Evolutionary conservation across 64 coral and sea anemone species (phyloP).

Genomic region (Stichodactyla mertensii): DNA sequence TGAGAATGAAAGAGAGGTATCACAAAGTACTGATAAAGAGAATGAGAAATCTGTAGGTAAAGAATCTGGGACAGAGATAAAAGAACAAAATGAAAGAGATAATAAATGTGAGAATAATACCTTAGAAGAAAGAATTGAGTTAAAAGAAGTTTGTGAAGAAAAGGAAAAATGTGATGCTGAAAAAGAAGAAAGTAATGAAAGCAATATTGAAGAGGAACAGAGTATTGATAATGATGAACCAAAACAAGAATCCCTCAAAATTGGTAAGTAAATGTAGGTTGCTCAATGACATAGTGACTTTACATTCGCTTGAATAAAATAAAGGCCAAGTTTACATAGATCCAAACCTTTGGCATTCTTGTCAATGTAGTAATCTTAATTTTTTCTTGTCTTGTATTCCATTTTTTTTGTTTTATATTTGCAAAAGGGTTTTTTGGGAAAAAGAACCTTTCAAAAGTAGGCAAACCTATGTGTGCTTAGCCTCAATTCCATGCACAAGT

Average conservation of each 20-base stretch:
- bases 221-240: conserved; percentile 1
- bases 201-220: neutral
- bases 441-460: too few relatives aligned
- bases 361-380: too few relatives aligned
- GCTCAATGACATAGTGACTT: neutral
- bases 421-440: too few relatives aligned
- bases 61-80: neutral
- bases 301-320: neutral
- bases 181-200: conserved; percentile 9
- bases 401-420: too few relatives aligned
- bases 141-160: conserved; percentile 1
- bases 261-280: neutral
- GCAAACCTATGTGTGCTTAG: too few relatives aligned
- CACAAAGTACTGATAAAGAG: neutral
- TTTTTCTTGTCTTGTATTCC: too few relatives aligned
- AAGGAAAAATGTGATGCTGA: neutral
- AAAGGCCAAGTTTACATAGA: neutral
- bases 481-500: too few relatives aligned
- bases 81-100: neutral
- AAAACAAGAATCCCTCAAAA: neutral
- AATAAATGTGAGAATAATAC: neutral
- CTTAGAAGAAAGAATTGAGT: conserved; percentile 3
- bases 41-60: neutral
- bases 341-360: too few relatives aligned
- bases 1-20: neutral